Evolutionary conservation across 2,797 vertebrate genomes (phyloP), one percentile per base, ranked within the genome.

Genomic region (Chaunax sp.): DNA sequence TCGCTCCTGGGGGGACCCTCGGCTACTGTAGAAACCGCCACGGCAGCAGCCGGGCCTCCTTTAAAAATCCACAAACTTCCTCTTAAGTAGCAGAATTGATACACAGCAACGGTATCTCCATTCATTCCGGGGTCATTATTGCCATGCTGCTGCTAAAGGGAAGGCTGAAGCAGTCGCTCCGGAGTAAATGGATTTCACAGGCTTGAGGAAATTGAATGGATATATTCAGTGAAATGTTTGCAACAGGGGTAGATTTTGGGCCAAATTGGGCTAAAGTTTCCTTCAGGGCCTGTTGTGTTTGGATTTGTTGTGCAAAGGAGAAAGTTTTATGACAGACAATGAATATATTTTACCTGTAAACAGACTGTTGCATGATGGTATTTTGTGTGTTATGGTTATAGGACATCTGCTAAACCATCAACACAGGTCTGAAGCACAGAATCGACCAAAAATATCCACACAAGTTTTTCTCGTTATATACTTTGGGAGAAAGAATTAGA

Each of bases 121-220:
- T 87, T 77, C 72, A 84, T 87, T 86, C 74, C 52, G 26, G 51
- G 38, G 73, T 80, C 80, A 80, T 87, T 86, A 88, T 76, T 74
- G 62, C 70, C 43, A 65, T 76, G 72, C 22, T 62, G 75, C 52
- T 55, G 66, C 50, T 16, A 25, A n/a, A n/a, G 61, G 55, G 25
- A 57, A 55, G 28, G 65, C 28, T 20, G 64, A 72, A 19, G 64
- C 57, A 45, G 54, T 59, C 45, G n/a, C 68, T 62, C 45, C 55
- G 46, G 75, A 75, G 67, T 59, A 83, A 89, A 85, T 72, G 52
- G 75, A 84, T 81, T 85, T 82, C 60, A 37, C 49, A 8, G 70
- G 57, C 67, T 22, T 10, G 52, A 63, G 72, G 75, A 81, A 81
- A 86, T 82, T 66, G 73, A 86, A 80, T 35, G 72, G 80, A 76